Evolutionary conservation across 2,113 vertebrate genomes (phyloP).

Genomic region (Chunga burmeisteri): DNA sequence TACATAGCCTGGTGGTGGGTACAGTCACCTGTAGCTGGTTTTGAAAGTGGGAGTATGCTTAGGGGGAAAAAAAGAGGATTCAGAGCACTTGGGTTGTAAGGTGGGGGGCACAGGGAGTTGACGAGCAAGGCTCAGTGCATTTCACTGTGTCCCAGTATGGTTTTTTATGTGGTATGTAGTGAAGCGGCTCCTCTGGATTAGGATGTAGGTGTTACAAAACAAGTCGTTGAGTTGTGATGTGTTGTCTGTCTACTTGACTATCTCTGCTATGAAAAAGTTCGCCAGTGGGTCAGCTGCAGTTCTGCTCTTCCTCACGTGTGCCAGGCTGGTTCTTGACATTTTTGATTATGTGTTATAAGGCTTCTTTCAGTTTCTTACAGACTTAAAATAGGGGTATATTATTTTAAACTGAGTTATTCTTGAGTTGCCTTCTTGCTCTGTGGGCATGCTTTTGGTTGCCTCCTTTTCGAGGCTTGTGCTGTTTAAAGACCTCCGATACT

Average conservation of each 20-base stretch:
- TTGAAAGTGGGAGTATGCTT: background rate
- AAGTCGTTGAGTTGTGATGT: background rate
- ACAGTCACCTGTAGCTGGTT: background rate
- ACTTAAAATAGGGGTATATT: background rate
- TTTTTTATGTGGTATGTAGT: background rate
- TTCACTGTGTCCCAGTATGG: background rate
- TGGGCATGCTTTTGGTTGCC: background rate
- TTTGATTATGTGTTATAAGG: background rate
- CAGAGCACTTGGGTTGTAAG: background rate
- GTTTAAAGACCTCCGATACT: background rate
- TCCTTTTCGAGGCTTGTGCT: background rate
- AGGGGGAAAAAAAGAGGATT: background rate
- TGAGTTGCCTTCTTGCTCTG: background rate
- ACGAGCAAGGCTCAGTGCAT: background rate
- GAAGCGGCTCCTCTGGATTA: conserved; percentile 1
- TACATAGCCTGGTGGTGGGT: background rate
- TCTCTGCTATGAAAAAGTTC: background rate
- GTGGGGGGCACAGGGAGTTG: background rate
- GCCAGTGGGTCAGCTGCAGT: background rate
- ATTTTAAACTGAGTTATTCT: background rate
- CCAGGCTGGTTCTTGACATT: background rate
- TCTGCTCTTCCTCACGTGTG: background rate
- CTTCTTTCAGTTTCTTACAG: background rate
- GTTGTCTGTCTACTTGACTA: background rate
- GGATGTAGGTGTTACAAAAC: background rate